phyloP scores from a whole-genome alignment of 2,113 vertebrate genomes.

The Dissostichus mawsoni region DNA sequence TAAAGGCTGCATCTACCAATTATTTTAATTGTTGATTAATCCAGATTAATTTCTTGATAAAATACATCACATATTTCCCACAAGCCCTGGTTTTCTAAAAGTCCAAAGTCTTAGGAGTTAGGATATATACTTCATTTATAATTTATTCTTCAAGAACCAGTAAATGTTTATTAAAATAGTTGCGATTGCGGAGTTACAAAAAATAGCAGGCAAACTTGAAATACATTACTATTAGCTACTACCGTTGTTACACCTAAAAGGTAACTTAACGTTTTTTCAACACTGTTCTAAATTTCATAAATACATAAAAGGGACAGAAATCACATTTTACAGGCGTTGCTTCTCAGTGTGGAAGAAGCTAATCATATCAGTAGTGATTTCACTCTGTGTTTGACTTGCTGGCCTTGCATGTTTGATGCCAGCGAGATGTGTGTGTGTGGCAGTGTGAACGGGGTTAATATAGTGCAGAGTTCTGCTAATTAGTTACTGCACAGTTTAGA shows the following conservation, averaged over 20 bases:
- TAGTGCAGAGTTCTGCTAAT: conserved; percentile 56
- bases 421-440: conserved; percentile 11
- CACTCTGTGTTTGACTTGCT: conserved; percentile 39
- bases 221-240: background rate
- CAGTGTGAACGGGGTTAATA: conserved; percentile 49
- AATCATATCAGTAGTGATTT: conserved; percentile 39
- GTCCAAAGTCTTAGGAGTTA: no score
- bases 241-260: background rate
- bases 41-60: no score
- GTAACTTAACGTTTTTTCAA: background rate
- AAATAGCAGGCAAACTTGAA: background rate
- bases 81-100: no score
- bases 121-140: no score
- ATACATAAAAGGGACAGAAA: conserved; percentile 6
- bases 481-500: conserved; percentile 46
- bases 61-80: no score
- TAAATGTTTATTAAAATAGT: no score
- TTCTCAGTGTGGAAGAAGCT: conserved; percentile 15
- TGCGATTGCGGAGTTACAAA: no score
- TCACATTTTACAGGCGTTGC: conserved; percentile 10
- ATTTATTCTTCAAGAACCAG: no score
- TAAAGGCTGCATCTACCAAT: no score
- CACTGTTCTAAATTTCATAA: background rate
- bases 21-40: no score
- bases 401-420: conserved; percentile 33